Base-by-base conservation (phyloP, 2,888 invertebrate genomes). In the Nowickia ferox region DNA sequence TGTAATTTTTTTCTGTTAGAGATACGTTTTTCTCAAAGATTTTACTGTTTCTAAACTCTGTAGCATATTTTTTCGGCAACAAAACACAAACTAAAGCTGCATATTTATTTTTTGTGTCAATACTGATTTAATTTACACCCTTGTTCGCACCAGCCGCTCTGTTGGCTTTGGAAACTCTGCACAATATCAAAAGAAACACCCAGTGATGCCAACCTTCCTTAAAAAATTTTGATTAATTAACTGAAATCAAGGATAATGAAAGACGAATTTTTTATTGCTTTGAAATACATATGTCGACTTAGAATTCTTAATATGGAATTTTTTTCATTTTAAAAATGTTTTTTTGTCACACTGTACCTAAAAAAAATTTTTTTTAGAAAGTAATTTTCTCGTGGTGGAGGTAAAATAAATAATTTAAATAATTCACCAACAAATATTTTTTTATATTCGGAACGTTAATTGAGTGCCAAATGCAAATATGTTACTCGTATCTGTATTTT, bases 41-140 rank as follows among this genome's bases (percentile, higher is more conserved):
- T 40, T 69, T 65, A 69, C 77, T 69, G 77, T 69, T 69, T 19
- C 9, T 17, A 46, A 42, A 6, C 57, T 38, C 1, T 66, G n/a
- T 38, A 22, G 15, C 30, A 65, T 53, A 75, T 44, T 76, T 53
- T n/a, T 46, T 42, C 9, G 22, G 15, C 40, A 55, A 63, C 44
- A 76, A 48, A 63, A 22, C 38, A 15, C 13, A 65, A 71, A 76
- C 19, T 19, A 40, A 59, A 61, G 66, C 53, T 71, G 51, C 51
- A 22, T 83, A 53, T 84, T 78, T 78, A 68, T 78, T 40, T 78
- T 78, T 74, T 78, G 53, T 84, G 84, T 78, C 84, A 84, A 84
- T 84, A 84, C 68, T 55, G 74, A 69, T 84, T 74, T 78, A 78
- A 84, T 84, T 74, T 63, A 51, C n/a, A 84, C 11, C 22, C 66